Conservation (phyloP, 2,113 vertebrate species). For the Sylvietta virens region DNA sequence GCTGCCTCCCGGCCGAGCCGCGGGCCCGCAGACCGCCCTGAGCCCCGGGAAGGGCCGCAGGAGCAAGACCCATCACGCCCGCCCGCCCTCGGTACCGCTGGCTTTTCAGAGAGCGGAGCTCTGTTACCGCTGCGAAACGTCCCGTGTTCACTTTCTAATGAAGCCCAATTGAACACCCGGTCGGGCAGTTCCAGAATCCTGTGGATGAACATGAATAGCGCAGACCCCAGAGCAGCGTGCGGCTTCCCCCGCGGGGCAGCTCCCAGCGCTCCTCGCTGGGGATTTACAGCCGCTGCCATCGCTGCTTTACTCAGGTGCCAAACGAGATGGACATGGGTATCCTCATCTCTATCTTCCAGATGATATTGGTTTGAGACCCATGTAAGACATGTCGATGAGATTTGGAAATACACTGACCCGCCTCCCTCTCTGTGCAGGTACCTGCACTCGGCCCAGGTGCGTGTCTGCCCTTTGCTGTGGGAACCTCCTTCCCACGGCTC, state of each 20-base stretch:
- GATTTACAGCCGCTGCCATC: rapidly evolving
- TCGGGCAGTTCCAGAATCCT: not conserved
- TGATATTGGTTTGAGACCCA: rapidly evolving
- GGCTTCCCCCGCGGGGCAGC: not conserved
- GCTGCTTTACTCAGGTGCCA: rapidly evolving
- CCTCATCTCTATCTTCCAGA: rapidly evolving
- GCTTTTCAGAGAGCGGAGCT: not conserved
- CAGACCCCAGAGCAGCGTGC: too few species aligned
- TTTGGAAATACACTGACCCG: rapidly evolving
- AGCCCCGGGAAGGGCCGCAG: not conserved
- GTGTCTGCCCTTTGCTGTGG: not conserved
- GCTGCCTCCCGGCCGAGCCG: not conserved
- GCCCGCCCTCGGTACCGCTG: too few species aligned
- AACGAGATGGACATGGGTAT: not conserved
- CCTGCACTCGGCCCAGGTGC: rapidly evolving
- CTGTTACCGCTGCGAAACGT: not conserved
- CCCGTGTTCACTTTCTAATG: not conserved
- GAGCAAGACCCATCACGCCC: rapidly evolving
- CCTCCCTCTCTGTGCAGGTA: rapidly evolving
- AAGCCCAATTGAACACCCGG: rapidly evolving
- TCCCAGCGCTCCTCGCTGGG: rapidly evolving
- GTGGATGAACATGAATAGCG: too few species aligned
- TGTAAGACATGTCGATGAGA: rapidly evolving
- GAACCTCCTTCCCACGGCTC: not conserved
- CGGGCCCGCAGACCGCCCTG: not conserved